These are phyloP conservation scores for Drosophila rubida DNA, from an alignment of 2,888 invertebrate species.

Conservation along the genomic window DNA sequence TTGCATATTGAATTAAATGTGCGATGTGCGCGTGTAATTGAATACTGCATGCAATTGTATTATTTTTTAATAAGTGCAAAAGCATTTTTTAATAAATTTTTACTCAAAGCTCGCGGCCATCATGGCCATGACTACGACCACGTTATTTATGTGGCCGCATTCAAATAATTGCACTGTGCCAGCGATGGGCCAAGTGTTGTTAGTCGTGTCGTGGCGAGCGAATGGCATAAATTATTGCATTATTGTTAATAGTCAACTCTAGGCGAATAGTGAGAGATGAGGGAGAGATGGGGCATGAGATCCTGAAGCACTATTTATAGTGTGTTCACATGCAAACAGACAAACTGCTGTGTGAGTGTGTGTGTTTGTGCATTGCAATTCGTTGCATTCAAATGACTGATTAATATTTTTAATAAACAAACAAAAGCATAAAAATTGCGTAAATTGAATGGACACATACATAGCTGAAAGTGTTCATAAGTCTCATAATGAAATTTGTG, in stretches of 20 bases:
- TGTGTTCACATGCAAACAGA: conserved; percentile 13
- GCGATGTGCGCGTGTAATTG: conserved; percentile 27
- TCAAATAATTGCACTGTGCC: conserved; percentile 56
- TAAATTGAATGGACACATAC: conserved; percentile 36
- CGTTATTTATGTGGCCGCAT: conserved; percentile 51
- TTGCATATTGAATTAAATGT: conserved; percentile 19
- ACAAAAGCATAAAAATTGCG: conserved; percentile 46
- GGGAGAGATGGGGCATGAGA: conserved; percentile 9
- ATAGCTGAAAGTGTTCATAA: conserved; percentile 54
- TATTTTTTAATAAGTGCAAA: conserved; percentile 49
- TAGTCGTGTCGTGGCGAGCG: conserved; percentile 59
- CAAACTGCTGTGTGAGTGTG: background rate
- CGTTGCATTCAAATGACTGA: conserved; percentile 83
- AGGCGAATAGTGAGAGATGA: background rate
- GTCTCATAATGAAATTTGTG: conserved; percentile 39
- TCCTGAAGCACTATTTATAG: conserved; percentile 48
- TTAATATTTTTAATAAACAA: conserved; percentile 80
- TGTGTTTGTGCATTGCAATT: conserved; percentile 69
- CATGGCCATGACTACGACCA: conserved; percentile 7
- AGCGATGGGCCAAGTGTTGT: conserved; percentile 53
- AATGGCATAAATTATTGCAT: conserved; percentile 70
- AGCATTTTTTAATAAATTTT: conserved; percentile 67
- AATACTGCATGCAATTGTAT: conserved; percentile 34
- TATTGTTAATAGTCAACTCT: conserved; percentile 55
- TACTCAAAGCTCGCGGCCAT: conserved; percentile 16